These are phyloP conservation scores for Chlorops oryzae DNA, from an alignment of 1,140 invertebrate genomes.

Conservation along the genomic window DNA sequence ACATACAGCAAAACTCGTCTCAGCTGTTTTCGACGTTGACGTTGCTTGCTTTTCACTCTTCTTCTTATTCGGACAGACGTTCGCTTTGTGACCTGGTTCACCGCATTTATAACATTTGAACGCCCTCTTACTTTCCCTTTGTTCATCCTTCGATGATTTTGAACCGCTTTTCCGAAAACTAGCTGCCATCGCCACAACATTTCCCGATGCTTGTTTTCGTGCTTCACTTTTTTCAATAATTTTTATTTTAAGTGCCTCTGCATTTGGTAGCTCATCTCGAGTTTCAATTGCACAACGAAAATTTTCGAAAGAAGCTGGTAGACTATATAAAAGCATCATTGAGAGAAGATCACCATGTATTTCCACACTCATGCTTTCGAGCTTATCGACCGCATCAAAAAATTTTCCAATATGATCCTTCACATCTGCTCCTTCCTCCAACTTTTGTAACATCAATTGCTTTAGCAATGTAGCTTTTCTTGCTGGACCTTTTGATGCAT, in stretches of 20 bases:
- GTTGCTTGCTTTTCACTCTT: too few relatives aligned
- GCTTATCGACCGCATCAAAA: conserved; percentile 23
- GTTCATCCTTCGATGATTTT: too few relatives aligned
- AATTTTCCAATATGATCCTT: conserved; percentile 22
- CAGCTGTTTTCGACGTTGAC: background rate
- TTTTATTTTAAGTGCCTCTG: conserved; percentile 21
- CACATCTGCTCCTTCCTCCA: conserved; percentile 18
- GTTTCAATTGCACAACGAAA: conserved; percentile 23
- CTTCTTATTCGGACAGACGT: background rate
- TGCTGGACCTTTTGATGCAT: conserved; percentile 23
- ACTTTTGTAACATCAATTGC: conserved; percentile 16
- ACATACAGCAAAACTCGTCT: background rate
- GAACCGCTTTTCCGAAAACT: background rate
- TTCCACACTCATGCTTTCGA: conserved; percentile 19
- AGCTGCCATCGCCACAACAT: background rate
- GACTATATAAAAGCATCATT: conserved; percentile 12
- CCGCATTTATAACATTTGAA: background rate
- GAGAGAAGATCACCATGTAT: background rate
- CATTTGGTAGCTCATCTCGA: conserved; percentile 20
- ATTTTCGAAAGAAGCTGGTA: conserved; percentile 18
- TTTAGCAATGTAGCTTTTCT: conserved; percentile 27
- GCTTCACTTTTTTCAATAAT: conserved; percentile 18
- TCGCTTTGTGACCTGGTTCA: background rate
- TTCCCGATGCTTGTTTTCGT: background rate
- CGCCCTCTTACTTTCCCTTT: too few relatives aligned